A percentile compares a stretch with the other conserved stretches of the same genome.
Conservation (phyloP, 2,888 invertebrate species). For the Eilema depressum region DNA sequence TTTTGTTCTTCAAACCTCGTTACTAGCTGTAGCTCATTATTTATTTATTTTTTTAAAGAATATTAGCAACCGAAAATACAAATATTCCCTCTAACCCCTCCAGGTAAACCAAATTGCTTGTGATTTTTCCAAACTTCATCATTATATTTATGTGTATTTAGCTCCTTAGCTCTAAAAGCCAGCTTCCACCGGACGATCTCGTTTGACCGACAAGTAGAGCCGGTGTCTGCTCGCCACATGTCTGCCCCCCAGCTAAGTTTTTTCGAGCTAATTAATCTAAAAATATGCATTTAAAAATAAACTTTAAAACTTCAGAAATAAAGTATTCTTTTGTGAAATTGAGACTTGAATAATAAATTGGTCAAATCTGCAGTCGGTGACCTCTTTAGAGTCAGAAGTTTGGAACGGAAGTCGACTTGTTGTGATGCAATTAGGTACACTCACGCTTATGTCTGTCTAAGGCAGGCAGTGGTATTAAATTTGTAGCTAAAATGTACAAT, state of each 20-base stretch:
- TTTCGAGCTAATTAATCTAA: constrained; percentile 42
- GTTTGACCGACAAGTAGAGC: constrained; percentile 25
- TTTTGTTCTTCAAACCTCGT: too few relatives aligned
- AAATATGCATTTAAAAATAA: constrained; percentile 17
- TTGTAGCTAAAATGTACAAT: background rate
- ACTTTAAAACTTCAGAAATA: constrained; percentile 13
- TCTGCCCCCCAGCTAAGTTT: constrained; percentile 56
- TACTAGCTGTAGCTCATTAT: too few relatives aligned
- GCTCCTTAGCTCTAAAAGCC: constrained; percentile 16
- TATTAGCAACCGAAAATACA: too few relatives aligned
- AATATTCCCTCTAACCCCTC: too few relatives aligned
- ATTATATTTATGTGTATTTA: background rate
- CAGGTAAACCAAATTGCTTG: too few relatives aligned
- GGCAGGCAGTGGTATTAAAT: background rate
- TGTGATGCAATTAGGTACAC: background rate
- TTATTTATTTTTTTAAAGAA: too few relatives aligned
- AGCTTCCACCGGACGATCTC: constrained; percentile 18
- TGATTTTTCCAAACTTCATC: too few relatives aligned
- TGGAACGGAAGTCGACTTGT: constrained; percentile 16
- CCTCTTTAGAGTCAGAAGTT: constrained; percentile 17
- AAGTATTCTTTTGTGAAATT: constrained; percentile 6
- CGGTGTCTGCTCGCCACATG: constrained; percentile 54
- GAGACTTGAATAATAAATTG: constrained; percentile 8
- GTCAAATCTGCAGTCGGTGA: constrained; percentile 5
- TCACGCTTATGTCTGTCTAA: background rate